Base-by-base conservation (phyloP, 37 sponge, comb jelly and placozoan genomes). In the Cliona cf. orientalis region DNA sequence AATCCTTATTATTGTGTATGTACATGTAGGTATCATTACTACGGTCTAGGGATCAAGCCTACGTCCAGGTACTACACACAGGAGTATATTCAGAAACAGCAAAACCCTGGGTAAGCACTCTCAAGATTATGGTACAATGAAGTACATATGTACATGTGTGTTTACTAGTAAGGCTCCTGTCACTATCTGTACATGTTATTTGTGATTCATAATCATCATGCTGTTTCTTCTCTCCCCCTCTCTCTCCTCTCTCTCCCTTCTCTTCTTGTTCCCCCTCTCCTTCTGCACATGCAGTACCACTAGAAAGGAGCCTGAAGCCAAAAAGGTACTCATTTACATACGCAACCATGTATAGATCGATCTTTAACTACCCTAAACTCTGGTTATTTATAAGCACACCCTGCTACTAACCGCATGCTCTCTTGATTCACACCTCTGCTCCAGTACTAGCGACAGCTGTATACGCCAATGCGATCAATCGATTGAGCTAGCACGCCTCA, bases 11-110 rank as follows among this genome's bases (percentile, higher is more conserved):
- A 61, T 23, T 61, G 62, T 17, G 28, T 32, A 31, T 5, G 31
- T 67, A 21, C 17, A 21, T 42, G 1, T 72, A 97, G 98, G 84
- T 97, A 97, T 46, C 98, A 97, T 67, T 97, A 97, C 74, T 97
- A 79, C 82, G 98, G 98, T 38, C 72, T 97, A 39, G 95, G 95
- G 6, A 97, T 97, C 86, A 95, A 95, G 66, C 85, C 78, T 23
- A 90, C 87, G 1, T 97, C 98, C 3, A 84, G 62, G 3, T 97
- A 97, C 71, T 94, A 91, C 67, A 84, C 78, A 57, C 38, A 64
- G 34, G 84, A 89, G 4, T 79, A 79, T 32, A 5, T 71, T 9
- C 70, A 84, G 46, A 87, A 79, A 61, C 85, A 79, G 36, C 81
- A 79, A 0, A 61, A 39, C 21, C 66, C 65, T 34, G 81, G 87